Evolutionary conservation across 2,113 vertebrate genomes (phyloP), one percentile per base, ranked within the genome.

Genomic region (Phalacrocorax aristotelis): DNA sequence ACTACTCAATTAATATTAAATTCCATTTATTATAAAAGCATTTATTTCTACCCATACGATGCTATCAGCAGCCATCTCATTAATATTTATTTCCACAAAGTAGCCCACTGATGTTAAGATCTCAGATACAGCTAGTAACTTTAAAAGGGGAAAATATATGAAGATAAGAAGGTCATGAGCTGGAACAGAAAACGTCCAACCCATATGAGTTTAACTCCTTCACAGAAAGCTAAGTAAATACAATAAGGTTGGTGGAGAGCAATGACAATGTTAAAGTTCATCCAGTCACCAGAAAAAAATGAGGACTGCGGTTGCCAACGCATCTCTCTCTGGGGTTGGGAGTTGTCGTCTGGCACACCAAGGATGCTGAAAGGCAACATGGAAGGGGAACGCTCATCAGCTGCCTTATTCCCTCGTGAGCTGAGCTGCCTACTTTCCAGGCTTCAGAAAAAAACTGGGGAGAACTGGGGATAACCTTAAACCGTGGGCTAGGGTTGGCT

Each of bases 31-130:
- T 96, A 91, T 71, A 96, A 97, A 97, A 90, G 49, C 87, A 91
- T 93, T 97, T 93, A 74, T 97, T 96, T 94, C 90, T 84, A 95
- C 51, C 49, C 89, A 89, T 87, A 82, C 11, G 93, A 94, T 83
- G 81, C 90, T 62, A 89, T 96, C 95, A 92, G 78, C 78, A 95
- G 86, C 83, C 87, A 96, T 86, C 92, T 97, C 90, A 95, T 98
- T 97, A 97, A 97, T 95, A 98, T 97, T 97, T 97, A 97, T 96
- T 96, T 96, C 69, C 93, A 93, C 92, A 90, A 97, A 95, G 92
- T 55, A 48, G 76, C 80, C 82, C 68, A 87, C 69, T 94, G 77
- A 91, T 72, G 78, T 89, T 88, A 88, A 96, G 85, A 94, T 78
- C 77, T 92, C 76, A 90, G 83, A 92, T 72, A 86, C 42, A 80